Evolutionary conservation across 2,113 vertebrate species (phyloP), one percentile per base, ranked within the genome.

Genomic region (Chrysochloris asiatica): DNA sequence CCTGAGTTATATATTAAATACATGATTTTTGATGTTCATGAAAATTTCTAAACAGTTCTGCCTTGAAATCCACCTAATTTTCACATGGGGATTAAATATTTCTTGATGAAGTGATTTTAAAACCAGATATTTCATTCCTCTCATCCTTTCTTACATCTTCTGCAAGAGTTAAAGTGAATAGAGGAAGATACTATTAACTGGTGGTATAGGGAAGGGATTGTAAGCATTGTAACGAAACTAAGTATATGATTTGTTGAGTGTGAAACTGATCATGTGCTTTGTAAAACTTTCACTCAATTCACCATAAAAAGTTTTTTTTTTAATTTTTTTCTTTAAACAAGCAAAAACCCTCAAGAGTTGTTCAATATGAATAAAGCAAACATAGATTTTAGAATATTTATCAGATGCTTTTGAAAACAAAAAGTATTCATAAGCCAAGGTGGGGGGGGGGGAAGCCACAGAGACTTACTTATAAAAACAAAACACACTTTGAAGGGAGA

Each of bases 1-100:
- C 67, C 24, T 67, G 30, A n/a, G n/a, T n/a, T n/a, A n/a, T n/a
- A n/a, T n/a, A 19, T 33, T 43, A 91, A 80, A 16, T 7, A 65
- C 24, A 56, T 22, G 54, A 22, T 30, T 92, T 48, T 56, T 88
- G 86, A 50, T 59, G 80, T 28, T 59, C 59, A 24, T 52, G 73
- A 92, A 92, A 65, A 92, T 47, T 45, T 71, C 56, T 82, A 52
- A 38, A 81, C 24, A 63, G 83, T 43, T 71, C 3, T 14, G 47
- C 79, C 33, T 78, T 83, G 48, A 91, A 94, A 83, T 65, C 86
- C 36, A 85, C 36, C 43, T 59, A 54, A 52, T 59, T 86, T 90
- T 67, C 76, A 54, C 72, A 45, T 12, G 10, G 28, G 38, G 82
- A 91, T 10, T 88, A 83, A 84, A 72, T 54, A 86, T 80, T 75